Evolutionary conservation across 2,797 vertebrate species (phyloP).

Genomic region (Gymnoscopelus braueri): DNA sequence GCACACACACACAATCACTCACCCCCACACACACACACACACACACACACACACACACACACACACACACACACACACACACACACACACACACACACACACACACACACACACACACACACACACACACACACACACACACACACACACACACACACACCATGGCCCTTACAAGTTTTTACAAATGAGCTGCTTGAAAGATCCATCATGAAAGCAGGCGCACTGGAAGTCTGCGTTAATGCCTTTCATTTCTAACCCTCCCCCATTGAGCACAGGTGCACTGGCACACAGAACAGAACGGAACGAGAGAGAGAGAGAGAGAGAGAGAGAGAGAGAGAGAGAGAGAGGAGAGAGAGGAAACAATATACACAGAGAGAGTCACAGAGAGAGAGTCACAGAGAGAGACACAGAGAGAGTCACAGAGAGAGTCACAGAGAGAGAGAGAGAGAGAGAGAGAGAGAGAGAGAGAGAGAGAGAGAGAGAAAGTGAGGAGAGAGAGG

Average conservation of each 20-base stretch:
- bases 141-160: slow-evolving; percentile 14
- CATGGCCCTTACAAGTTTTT: slow-evolving; percentile 43
- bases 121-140: slow-evolving; percentile 11
- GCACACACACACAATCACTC: not conserved
- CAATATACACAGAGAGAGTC: slow-evolving; percentile 33
- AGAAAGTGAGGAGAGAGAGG: slow-evolving; percentile 6
- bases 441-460: slow-evolving; percentile 13
- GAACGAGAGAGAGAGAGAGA: slow-evolving; percentile 22
- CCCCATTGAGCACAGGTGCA: slow-evolving; percentile 74
- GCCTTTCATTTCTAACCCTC: slow-evolving; percentile 55
- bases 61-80: no score
- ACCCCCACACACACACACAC: not conserved
- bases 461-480: slow-evolving; percentile 3
- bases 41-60: slow-evolving; percentile 20
- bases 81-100: not conserved
- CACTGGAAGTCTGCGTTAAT: slow-evolving; percentile 67
- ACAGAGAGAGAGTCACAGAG: not conserved
- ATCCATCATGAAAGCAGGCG: slow-evolving; percentile 62
- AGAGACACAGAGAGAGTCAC: not conserved
- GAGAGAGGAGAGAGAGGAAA: slow-evolving; percentile 10
- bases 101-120: slow-evolving; percentile 6
- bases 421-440: slow-evolving; percentile 39
- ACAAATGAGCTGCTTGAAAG: slow-evolving; percentile 65
- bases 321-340: not conserved
- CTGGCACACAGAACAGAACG: slow-evolving; percentile 60